A percentile compares a stretch with the other conserved stretches of the same genome.
Conservation (phyloP, 92 coral and sea anemone genomes). For the Actinostola sp. region DNA sequence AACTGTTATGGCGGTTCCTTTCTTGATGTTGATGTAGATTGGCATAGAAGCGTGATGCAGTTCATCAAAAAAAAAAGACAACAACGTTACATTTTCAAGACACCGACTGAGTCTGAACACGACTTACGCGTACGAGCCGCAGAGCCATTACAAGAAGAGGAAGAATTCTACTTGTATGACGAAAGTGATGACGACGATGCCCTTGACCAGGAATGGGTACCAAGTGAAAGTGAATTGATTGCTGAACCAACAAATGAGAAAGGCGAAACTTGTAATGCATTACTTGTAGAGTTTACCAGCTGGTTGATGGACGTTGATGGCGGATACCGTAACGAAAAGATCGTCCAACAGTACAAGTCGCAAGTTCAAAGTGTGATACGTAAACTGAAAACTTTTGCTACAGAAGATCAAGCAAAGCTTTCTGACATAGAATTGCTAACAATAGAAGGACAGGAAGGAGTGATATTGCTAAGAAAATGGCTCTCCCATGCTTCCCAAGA, state of each 20-base stretch:
- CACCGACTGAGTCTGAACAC: conserved; percentile 16
- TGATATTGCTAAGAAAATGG: conserved; percentile 33
- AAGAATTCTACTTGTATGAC: conserved; percentile 14
- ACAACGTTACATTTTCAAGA: conserved; percentile 37
- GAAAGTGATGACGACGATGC: conserved; percentile 55
- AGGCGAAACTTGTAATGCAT: neutral
- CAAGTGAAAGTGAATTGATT: conserved; percentile 23
- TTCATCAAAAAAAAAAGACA: conserved; percentile 23
- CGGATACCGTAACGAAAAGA: conserved; percentile 38
- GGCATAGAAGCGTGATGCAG: conserved; percentile 19
- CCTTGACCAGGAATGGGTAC: conserved; percentile 46
- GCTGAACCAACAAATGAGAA: neutral
- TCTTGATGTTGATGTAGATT: conserved; percentile 27
- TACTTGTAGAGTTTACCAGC: conserved; percentile 32
- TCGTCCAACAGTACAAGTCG: conserved; percentile 49
- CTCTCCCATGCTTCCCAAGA: conserved; percentile 17
- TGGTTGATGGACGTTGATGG: conserved; percentile 49
- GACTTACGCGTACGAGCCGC: neutral
- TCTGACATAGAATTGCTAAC: conserved; percentile 4
- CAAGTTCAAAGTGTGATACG: conserved; percentile 45
- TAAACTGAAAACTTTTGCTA: neutral
- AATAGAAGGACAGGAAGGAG: conserved; percentile 48
- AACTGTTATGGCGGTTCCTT: conserved; percentile 38
- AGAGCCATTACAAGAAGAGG: conserved; percentile 5
- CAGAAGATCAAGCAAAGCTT: neutral